Base-by-base conservation (phyloP, 2,888 invertebrate genomes). In the Harmothoe impar region DNA sequence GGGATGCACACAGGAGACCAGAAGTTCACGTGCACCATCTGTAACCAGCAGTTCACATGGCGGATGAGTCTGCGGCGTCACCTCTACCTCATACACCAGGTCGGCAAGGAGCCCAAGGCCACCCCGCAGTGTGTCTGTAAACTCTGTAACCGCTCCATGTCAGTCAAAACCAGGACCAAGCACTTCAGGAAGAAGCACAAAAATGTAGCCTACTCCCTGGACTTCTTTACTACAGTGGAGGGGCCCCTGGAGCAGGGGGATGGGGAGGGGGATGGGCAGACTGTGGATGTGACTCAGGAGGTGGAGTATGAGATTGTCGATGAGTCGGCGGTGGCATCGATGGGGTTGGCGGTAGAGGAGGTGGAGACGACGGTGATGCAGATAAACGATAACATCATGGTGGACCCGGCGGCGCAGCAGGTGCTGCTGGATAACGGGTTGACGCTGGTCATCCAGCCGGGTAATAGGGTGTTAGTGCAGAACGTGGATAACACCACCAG, bases 111-210 rank as follows among this genome's bases (percentile, higher is more conserved):
- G 17, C 29, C 17, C 1, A n/a, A 25, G 31, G 77, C 25, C 29
- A n/a, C 17, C 31, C 25, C 17, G 5, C 0, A 3, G 25, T 10
- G 3, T 3, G 5, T 15, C n/a, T 77, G 77, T 31, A 31, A 20
- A 25, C 77, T 77, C 5, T 77, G 77, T 17, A 25, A 15, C 5
- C 15, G 0, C 10, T 20, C 25, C 31, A 25, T 77, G 29, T 77
- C 77, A 29, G 29, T 17, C n/a, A 81, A 81, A 43, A n/a, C 35
- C n/a, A 33, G 81, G 0, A 23, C 35, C 43, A 43, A 20, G 7
- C 81, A 81, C 81, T 81, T 81, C 81, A 81, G n/a, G 81, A 3
- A 33, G 20, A 25, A 23, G 7, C 81, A 81, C 81, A 81, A 81
- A 23, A 35, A 23, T 1, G 15, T 35, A 0, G 43, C 10, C 7